Base-by-base conservation (phyloP, 2,797 vertebrate genomes). In the Onychomys arenicola region DNA sequence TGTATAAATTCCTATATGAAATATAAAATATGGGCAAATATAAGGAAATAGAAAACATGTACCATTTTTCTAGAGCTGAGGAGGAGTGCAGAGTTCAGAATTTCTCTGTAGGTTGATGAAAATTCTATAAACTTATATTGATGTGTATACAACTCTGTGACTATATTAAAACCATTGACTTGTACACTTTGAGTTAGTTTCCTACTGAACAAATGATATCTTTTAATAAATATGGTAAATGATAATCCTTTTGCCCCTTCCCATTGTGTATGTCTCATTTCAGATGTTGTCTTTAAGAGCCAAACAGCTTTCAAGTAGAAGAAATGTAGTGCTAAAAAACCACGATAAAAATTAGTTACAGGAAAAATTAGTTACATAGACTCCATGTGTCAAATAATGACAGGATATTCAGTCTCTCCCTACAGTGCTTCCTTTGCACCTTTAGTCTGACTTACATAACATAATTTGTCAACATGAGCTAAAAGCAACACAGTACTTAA, bases 161-260 rank as follows among this genome's bases (percentile, higher is more conserved):
- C 25, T 46, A 90, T 85, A 92, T 5, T 23, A 81, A 76, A 94
- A 17, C 67, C 23, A 61, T 2, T 85, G 2, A 67, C 29, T 16
- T 71, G 37, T 29, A 82, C 3, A 89, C 0, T 75, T 67, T 40
- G 87, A 90, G 32, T 83, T 46, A 73, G 14, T 77, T 83, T 91
- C 71, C 71, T 57, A 92, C 10, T n/a, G 76, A 29, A 16, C 46
- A 17, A 57, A 77, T 55, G 82, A 16, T 29, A 59, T 59, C n/a
- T 81, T 89, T 85, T 80, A 57, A 81, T 75, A 86, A 67, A 25
- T 73, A 59, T 89, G 25, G 90, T 65, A 86, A 80, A 49, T 87
- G 84, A 76, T 32, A 3, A 82, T 40, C 2, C 3, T 10, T 78
- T 46, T 49, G 10, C 7, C 27, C 83, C 32, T 59, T 25, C 43